Evolutionary conservation across 2,797 vertebrate genomes (phyloP).

Genomic region (Myoxocephalus aenaeus): DNA sequence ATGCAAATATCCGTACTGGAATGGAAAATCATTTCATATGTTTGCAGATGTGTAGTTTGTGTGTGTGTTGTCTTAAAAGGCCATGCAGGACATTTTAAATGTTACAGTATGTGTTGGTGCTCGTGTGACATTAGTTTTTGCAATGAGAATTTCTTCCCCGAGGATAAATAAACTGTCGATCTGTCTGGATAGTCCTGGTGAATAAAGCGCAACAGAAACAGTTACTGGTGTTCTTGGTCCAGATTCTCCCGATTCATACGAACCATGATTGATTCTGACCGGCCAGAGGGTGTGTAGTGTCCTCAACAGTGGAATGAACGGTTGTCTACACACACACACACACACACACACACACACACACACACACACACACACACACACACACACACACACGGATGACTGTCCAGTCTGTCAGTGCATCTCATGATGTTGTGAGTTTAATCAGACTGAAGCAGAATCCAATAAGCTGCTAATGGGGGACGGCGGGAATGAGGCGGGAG

Average conservation of each 20-base stretch:
- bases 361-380: constrained; percentile 3
- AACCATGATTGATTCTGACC: not conserved
- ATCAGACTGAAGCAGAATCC: constrained; percentile 1
- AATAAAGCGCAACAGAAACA: not conserved
- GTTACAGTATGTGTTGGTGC: not conserved
- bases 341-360: not conserved
- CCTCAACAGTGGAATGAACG: not conserved
- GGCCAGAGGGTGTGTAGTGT: not conserved
- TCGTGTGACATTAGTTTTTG: not conserved
- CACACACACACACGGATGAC: not conserved
- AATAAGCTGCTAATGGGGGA: not conserved
- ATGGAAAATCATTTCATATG: not conserved
- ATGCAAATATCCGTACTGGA: not conserved
- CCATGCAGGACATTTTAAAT: no score
- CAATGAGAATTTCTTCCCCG: not conserved
- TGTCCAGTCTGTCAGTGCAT: not conserved
- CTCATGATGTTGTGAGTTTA: constrained; percentile 10
- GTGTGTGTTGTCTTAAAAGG: not conserved
- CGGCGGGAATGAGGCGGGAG: not conserved
- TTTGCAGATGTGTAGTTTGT: not conserved
- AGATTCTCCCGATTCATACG: not conserved
- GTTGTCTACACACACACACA: not conserved
- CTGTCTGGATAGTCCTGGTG: not conserved
- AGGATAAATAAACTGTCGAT: not conserved
- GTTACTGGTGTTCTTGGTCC: not conserved